Evolutionary conservation across 2,113 vertebrate genomes (phyloP).

Genomic region (Lethenteron reissneri): DNA sequence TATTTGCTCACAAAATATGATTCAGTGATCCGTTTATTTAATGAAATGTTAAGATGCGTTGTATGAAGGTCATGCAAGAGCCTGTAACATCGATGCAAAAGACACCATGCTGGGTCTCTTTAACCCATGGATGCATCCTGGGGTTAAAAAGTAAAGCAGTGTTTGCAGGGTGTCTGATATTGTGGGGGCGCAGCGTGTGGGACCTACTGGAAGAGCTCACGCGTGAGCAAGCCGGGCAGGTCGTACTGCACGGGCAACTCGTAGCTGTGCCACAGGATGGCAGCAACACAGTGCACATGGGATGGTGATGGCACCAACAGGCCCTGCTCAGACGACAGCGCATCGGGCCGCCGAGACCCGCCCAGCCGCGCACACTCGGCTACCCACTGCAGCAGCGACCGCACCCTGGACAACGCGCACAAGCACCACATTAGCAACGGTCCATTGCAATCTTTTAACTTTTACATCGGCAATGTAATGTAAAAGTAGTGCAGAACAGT

Average conservation of each 20-base stretch:
- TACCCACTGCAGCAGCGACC: constrained; percentile 88
- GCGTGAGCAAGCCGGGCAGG: constrained; percentile 58
- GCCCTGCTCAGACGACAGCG: constrained; percentile 60
- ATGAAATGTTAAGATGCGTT: no score
- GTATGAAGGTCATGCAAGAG: no score
- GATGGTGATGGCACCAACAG: constrained; percentile 94
- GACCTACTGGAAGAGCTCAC: constrained; percentile 90
- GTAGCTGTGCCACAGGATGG: constrained; percentile 89
- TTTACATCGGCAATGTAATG: no score
- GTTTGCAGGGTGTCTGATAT: no score
- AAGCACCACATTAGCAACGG: background rate
- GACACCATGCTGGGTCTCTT: no score
- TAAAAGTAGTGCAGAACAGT: no score
- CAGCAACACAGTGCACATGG: constrained; percentile 82
- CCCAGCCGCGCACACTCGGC: constrained; percentile 75
- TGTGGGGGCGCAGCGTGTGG: background rate
- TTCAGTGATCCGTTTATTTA: no score
- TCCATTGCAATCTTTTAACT: no score
- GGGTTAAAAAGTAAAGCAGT: no score
- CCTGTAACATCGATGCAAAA: no score
- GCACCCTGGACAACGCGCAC: constrained; percentile 36
- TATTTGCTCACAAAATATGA: no score
- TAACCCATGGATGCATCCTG: no score
- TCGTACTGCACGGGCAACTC: constrained; percentile 86
- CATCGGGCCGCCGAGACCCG: constrained; percentile 29